A percentile compares a stretch with the other conserved stretches of the same genome.
phyloP scores from a whole-genome alignment of 2,113 vertebrate species.

The Neomonachus schauinslandi region DNA sequence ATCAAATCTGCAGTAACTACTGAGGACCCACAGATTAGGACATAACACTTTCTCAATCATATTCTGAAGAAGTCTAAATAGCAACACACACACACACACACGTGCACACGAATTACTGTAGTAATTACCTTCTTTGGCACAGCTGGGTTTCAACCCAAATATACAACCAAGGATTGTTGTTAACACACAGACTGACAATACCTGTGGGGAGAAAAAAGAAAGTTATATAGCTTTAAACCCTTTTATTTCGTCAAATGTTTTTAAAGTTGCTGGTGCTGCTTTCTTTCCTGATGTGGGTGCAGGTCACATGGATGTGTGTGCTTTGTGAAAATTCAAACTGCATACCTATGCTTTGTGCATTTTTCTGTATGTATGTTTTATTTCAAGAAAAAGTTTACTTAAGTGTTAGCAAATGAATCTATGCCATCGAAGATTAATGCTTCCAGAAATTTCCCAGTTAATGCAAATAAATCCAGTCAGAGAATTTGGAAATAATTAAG shows the following conservation, averaged over 20 bases:
- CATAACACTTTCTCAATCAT: neutral
- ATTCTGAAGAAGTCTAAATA: neutral
- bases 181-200: slow-evolving; percentile 88
- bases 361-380: neutral
- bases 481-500: neutral
- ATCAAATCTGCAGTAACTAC: neutral
- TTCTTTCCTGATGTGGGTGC: neutral
- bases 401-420: neutral
- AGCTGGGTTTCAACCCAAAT: slow-evolving; percentile 91
- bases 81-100: neutral
- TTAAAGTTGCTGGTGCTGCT: neutral
- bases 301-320: accelerated
- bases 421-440: neutral
- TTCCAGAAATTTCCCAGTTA: neutral
- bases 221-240: neutral
- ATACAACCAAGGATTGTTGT: slow-evolving; percentile 89
- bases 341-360: neutral
- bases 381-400: neutral
- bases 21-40: neutral
- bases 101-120: neutral
- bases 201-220: slow-evolving; percentile 77
- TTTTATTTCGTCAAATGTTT: neutral
- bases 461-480: neutral
- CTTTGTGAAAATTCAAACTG: neutral
- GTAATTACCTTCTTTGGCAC: slow-evolving; percentile 89